phyloP scores from a whole-genome alignment of 2,113 vertebrate species.

The Stigmatopora argus region DNA sequence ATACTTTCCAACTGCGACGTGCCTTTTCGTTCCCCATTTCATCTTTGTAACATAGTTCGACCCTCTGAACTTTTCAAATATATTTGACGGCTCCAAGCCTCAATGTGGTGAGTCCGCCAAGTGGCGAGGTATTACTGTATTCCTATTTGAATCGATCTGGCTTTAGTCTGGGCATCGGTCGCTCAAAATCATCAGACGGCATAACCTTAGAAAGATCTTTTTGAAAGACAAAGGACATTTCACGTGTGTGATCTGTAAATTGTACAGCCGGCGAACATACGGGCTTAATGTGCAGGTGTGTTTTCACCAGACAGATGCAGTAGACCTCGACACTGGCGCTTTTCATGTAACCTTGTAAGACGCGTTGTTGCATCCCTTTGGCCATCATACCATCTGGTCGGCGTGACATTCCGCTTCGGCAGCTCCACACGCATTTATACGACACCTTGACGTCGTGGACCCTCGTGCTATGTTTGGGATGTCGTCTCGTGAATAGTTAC shows the following conservation, averaged over 20 bases:
- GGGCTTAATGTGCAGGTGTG: background rate
- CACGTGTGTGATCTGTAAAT: slow-evolving; percentile 2
- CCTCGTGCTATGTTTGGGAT: background rate
- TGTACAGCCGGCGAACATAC: background rate
- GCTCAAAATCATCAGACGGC: slow-evolving; percentile 36
- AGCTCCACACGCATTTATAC: slow-evolving; percentile 10
- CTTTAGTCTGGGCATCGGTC: slow-evolving; percentile 45
- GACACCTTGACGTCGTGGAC: background rate
- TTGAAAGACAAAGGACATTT: slow-evolving; percentile 38
- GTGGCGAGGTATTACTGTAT: background rate
- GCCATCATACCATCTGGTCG: slow-evolving; percentile 48
- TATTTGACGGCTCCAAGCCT: too few species aligned
- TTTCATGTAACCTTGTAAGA: slow-evolving; percentile 40
- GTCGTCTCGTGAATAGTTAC: background rate
- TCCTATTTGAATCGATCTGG: slow-evolving; percentile 33
- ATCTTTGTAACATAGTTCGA: too few species aligned
- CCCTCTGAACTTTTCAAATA: too few species aligned
- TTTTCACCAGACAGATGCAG: background rate
- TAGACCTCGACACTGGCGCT: slow-evolving; percentile 10
- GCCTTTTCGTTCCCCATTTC: too few species aligned
- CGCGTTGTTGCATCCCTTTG: slow-evolving; percentile 42
- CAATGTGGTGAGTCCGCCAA: too few species aligned
- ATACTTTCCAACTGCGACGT: too few species aligned
- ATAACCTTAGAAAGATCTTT: slow-evolving; percentile 32
- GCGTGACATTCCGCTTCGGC: slow-evolving; percentile 30